phyloP scores from a whole-genome alignment of 2,113 vertebrate genomes.

The Thamnaconus septentrionalis region DNA sequence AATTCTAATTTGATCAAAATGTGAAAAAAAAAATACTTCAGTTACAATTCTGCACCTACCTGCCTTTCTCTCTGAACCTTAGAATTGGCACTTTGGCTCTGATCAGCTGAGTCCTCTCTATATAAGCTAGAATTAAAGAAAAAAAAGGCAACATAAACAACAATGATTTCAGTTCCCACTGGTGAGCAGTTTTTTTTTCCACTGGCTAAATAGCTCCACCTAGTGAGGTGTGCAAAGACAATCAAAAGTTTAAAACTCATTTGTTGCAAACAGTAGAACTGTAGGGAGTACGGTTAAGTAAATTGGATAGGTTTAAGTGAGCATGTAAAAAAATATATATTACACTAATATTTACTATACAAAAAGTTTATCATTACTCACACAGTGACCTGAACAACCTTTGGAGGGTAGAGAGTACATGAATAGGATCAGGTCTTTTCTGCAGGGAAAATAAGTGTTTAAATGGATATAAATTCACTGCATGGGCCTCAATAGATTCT shows the following conservation, averaged over 20 bases:
- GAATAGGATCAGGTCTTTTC: conserved; percentile 84
- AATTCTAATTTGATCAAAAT: not conserved
- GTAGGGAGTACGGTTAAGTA: not conserved
- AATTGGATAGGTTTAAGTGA: too few relatives aligned
- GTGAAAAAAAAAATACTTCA: not conserved
- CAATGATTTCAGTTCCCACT: conserved; percentile 8
- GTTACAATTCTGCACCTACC: conserved; percentile 74
- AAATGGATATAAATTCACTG: not conserved
- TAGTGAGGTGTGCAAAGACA: conserved; percentile 28
- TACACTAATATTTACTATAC: not conserved
- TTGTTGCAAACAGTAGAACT: not conserved
- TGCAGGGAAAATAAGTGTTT: conserved; percentile 61
- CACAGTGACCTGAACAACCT: conserved; percentile 85
- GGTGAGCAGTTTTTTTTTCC: conserved; percentile 1
- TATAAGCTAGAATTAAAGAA: conserved; percentile 75
- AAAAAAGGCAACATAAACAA: conserved; percentile 3
- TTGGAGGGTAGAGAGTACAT: conserved; percentile 84
- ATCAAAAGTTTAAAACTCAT: not conserved
- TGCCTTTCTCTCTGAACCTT: conserved; percentile 93
- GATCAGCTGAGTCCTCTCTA: conserved; percentile 90
- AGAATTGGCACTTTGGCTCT: conserved; percentile 95
- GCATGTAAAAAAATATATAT: not conserved
- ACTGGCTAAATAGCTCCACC: conserved; percentile 44
- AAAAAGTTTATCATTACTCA: conserved; percentile 76
- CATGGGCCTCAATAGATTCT: too few relatives aligned